Evolutionary conservation across 1,140 invertebrate genomes (phyloP).

Genomic region (Delia radicum): DNA sequence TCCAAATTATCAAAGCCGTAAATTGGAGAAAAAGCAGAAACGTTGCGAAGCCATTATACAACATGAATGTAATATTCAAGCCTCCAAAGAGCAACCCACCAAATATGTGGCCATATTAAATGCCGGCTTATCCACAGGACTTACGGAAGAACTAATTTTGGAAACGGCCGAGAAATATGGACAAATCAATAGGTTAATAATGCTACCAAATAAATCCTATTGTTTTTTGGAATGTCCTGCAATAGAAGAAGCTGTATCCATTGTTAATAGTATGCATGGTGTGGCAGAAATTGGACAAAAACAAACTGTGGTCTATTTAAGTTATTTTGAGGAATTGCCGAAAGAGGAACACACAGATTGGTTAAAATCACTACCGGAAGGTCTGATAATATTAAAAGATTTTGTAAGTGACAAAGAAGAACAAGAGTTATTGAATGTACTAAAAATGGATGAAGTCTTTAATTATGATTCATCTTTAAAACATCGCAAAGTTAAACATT

Average conservation of each 20-base stretch:
- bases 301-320: slow-evolving; percentile 65
- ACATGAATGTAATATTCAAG: slow-evolving; percentile 44
- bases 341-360: slow-evolving; percentile 37
- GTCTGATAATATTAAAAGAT: slow-evolving; percentile 71
- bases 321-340: slow-evolving; percentile 55
- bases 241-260: slow-evolving; percentile 56
- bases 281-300: slow-evolving; percentile 58
- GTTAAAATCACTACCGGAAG: slow-evolving; percentile 61
- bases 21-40: slow-evolving; percentile 44
- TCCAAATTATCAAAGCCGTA: slow-evolving; percentile 41
- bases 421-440: slow-evolving; percentile 61
- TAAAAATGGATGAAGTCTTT: slow-evolving; percentile 54
- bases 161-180: slow-evolving; percentile 59
- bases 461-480: slow-evolving; percentile 65
- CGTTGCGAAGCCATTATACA: slow-evolving; percentile 45
- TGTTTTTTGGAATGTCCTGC: slow-evolving; percentile 67
- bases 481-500: slow-evolving; percentile 87
- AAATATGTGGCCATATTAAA: slow-evolving; percentile 58
- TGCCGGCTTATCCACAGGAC: slow-evolving; percentile 72
- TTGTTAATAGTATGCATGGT: slow-evolving; percentile 62
- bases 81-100: slow-evolving; percentile 37
- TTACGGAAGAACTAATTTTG: slow-evolving; percentile 65
- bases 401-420: slow-evolving; percentile 78
- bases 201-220: slow-evolving; percentile 74
- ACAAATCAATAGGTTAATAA: slow-evolving; percentile 60